phyloP scores from a whole-genome alignment of 2,113 vertebrate species.

The Corydoras sp. region DNA sequence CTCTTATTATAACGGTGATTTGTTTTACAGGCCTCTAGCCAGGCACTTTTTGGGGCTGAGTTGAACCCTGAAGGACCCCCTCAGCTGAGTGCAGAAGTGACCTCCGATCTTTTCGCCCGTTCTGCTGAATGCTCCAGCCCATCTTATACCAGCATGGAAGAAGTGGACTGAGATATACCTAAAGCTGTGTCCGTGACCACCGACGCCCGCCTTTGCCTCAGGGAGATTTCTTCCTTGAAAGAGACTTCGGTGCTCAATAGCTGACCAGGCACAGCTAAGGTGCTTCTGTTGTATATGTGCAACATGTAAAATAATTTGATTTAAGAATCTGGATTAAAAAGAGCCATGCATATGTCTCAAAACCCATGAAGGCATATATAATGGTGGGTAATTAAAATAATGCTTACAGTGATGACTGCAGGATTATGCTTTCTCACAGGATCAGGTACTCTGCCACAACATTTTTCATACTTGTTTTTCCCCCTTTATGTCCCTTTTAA shows the following conservation, averaged over 20 bases:
- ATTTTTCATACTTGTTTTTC: no score
- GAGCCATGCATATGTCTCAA: neutral
- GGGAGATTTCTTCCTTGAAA: conserved; percentile 36
- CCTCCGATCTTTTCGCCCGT: conserved; percentile 75
- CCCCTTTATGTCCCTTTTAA: no score
- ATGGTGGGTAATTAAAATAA: neutral
- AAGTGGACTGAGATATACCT: conserved; percentile 76
- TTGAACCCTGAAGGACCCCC: conserved; percentile 79
- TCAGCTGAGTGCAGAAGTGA: conserved; percentile 70
- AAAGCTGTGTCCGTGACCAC: conserved; percentile 2
- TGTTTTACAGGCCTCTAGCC: conserved; percentile 88
- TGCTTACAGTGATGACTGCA: no score
- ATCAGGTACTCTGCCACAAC: no score
- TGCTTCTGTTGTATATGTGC: conserved; percentile 36
- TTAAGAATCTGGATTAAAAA: conserved; percentile 30
- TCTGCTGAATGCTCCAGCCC: conserved; percentile 73
- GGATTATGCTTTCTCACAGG: no score
- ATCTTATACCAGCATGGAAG: conserved; percentile 97
- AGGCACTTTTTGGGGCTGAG: conserved; percentile 73
- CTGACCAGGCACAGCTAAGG: conserved; percentile 37
- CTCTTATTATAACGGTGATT: conserved; percentile 58
- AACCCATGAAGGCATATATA: neutral
- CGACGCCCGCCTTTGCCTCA: conserved; percentile 12
- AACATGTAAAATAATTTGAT: conserved; percentile 2
- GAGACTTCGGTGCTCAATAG: conserved; percentile 37